A percentile compares a stretch with the other conserved stretches of the same genome.
Conservation (phyloP, 2,113 vertebrate genomes). For the Arizona elegans region DNA sequence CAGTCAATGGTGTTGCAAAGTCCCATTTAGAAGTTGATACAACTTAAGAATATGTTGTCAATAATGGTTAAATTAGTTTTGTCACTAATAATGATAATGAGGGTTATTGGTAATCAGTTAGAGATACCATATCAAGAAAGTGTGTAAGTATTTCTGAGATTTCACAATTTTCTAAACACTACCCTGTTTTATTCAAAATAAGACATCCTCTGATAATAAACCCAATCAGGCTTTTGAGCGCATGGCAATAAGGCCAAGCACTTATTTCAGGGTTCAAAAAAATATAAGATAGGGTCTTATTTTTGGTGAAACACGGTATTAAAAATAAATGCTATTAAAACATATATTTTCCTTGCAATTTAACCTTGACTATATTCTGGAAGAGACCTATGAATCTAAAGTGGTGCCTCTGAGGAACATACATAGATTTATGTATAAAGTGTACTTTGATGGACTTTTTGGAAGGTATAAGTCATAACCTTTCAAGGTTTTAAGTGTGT, state of each 20-base stretch:
- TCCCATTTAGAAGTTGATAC: neutral
- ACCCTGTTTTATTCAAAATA: no score
- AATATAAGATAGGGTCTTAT: no score
- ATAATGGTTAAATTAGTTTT: neutral
- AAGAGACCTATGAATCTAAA: neutral
- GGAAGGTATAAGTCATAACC: neutral
- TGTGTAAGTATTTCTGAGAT: neutral
- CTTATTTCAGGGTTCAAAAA: no score
- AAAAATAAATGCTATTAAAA: neutral
- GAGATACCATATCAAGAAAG: neutral
- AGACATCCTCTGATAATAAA: no score
- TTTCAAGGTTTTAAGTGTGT: neutral
- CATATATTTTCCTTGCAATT: neutral
- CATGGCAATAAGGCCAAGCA: no score
- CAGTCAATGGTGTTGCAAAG: neutral
- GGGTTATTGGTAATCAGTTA: neutral
- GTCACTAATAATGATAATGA: neutral
- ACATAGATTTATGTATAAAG: neutral
- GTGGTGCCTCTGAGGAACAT: neutral
- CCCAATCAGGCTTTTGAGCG: no score
- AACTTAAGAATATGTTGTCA: neutral
- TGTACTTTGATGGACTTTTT: neutral
- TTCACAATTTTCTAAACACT: neutral
- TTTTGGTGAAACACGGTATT: neutral
- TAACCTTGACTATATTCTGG: neutral